Percentiles rank a stretch among this genome's conserved stretches.
Conservation (phyloP, 2,888 invertebrate species). For the Listrodromus nycthemerus region DNA sequence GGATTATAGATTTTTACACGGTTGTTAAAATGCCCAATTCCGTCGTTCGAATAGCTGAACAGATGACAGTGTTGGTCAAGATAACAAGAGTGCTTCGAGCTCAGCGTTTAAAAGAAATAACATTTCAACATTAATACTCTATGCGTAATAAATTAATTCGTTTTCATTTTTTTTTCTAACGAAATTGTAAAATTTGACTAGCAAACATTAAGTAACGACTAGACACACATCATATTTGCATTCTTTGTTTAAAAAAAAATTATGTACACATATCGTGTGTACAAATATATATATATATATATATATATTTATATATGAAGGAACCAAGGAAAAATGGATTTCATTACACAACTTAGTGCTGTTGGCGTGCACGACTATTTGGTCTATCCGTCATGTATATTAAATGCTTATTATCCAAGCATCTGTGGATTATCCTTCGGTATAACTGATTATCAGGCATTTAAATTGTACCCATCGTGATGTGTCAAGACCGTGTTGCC, state of each 20-base stretch:
- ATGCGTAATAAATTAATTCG: conserved; percentile 54
- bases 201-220: conserved; percentile 82
- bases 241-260: conserved; percentile 28
- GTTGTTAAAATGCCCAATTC: background rate
- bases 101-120: conserved; percentile 35
- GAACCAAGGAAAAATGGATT: conserved; percentile 40
- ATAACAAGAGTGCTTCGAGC: conserved; percentile 22
- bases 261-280: background rate
- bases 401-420: conserved; percentile 53
- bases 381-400: conserved; percentile 30
- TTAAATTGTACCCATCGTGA: conserved; percentile 55
- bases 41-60: background rate
- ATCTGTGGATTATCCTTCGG: conserved; percentile 47
- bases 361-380: conserved; percentile 47
- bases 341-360: conserved; percentile 28
- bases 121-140: conserved; percentile 59
- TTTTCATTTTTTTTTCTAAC: conserved; percentile 35
- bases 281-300: background rate
- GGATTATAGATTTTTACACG: conserved; percentile 4
- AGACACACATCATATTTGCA: conserved; percentile 74
- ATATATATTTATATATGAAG: conserved; percentile 2
- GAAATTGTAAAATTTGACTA: conserved; percentile 81
- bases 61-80: background rate
- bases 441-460: conserved; percentile 55
- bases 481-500: conserved; percentile 48